These are phyloP conservation scores for Andinoacara biseriatus DNA, from an alignment of 2,113 vertebrate species.

Conservation along the genomic window DNA sequence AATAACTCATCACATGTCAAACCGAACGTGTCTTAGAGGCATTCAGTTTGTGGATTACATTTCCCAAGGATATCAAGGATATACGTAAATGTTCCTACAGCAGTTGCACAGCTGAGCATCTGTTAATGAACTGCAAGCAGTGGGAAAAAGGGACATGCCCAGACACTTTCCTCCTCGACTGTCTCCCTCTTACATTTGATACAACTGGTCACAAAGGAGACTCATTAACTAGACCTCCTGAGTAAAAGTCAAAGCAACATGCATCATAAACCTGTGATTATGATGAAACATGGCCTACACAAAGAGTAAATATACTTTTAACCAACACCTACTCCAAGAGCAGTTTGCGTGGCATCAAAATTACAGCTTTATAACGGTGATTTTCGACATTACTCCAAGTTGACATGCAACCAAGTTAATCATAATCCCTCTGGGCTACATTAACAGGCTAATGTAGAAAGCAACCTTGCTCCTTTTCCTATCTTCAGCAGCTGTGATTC, in stretches of 20 bases:
- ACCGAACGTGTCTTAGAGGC: not conserved
- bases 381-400: not conserved
- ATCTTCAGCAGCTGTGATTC: slow-evolving; percentile 10
- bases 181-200: not conserved
- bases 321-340: not conserved
- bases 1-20: not conserved
- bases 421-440: not conserved
- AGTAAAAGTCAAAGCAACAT: not conserved
- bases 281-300: not conserved
- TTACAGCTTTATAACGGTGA: not conserved
- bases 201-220: slow-evolving; percentile 29
- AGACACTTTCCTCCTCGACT: slow-evolving; percentile 32
- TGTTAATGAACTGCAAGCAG: slow-evolving; percentile 55
- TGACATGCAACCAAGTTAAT: not conserved
- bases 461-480: not conserved
- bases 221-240: slow-evolving; percentile 38
- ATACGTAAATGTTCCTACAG: slow-evolving; percentile 23
- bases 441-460: not conserved
- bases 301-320: not conserved
- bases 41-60: not conserved
- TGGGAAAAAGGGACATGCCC: slow-evolving; percentile 44
- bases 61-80: not conserved
- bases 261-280: not conserved
- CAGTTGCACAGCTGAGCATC: slow-evolving; percentile 2
- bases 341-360: not conserved